Conservation (phyloP, 1,140 invertebrate genomes). For the Drosophila paulistorum region DNA sequence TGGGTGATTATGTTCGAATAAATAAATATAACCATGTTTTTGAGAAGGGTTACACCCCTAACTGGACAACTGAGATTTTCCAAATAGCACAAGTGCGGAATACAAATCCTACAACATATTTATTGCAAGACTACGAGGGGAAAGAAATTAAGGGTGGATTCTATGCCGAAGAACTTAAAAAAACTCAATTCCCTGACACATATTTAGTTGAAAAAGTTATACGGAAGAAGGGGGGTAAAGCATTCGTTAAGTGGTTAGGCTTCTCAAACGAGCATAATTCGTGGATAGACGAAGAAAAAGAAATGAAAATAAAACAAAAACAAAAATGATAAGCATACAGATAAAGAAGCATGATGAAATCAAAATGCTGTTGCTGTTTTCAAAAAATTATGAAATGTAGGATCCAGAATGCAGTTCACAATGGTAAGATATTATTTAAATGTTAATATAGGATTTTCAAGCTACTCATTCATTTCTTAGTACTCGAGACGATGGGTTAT, state of each 20-base stretch:
- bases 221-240: conserved; percentile 9
- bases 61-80: conserved; percentile 83
- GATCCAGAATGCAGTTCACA: too few species aligned
- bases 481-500: too few species aligned
- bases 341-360: too few species aligned
- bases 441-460: too few species aligned
- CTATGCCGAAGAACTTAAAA: background rate
- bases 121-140: conserved; percentile 1
- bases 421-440: too few species aligned
- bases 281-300: too few species aligned
- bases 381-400: too few species aligned
- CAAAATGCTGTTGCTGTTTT: too few species aligned
- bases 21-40: conserved; percentile 70
- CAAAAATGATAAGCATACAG: too few species aligned
- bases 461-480: too few species aligned
- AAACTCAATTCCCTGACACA: background rate
- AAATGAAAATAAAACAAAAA: too few species aligned
- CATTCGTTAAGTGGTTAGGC: conserved; percentile 19
- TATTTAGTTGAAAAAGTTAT: background rate
- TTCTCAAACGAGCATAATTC: conserved; percentile 8
- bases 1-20: too few species aligned
- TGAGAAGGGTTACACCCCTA: conserved; percentile 82
- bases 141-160: background rate
- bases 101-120: conserved; percentile 60
- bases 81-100: conserved; percentile 78